Percentiles rank a stretch among this genome's conserved stretches.
These are phyloP conservation scores for Podotricha telesiphe DNA, from an alignment of 2,888 invertebrate species.

Conservation along the genomic window DNA sequence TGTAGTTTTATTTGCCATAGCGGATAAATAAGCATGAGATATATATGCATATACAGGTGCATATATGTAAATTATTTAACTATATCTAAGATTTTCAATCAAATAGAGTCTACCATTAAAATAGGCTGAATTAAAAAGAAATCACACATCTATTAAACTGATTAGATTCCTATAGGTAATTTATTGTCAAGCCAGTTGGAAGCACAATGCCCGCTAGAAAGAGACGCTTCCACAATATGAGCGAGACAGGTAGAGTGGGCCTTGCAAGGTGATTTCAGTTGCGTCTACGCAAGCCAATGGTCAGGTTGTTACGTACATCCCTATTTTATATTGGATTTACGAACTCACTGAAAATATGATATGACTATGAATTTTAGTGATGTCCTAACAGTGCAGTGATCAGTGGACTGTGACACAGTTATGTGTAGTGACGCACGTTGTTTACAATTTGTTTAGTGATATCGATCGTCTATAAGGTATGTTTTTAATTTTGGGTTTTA, in stretches of 20 bases:
- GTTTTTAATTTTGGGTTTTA: constrained; percentile 15
- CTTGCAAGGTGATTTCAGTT: constrained; percentile 84
- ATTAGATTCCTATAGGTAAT: constrained; percentile 83
- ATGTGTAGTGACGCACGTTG: constrained; percentile 25
- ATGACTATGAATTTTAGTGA: constrained; percentile 24
- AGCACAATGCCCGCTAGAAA: constrained; percentile 81
- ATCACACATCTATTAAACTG: constrained; percentile 80
- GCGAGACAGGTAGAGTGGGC: constrained; percentile 75
- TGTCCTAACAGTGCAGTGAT: constrained; percentile 41
- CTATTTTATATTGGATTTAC: constrained; percentile 50
- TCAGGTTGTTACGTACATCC: constrained; percentile 77
- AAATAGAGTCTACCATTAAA: constrained; percentile 55
- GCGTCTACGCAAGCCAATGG: constrained; percentile 79
- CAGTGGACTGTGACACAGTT: constrained; percentile 41
- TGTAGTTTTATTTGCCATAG: too few species aligned
- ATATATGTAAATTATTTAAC: not conserved
- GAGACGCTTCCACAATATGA: constrained; percentile 59
- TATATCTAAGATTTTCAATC: constrained; percentile 9
- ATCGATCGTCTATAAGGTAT: constrained; percentile 17
- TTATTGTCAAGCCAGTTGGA: constrained; percentile 76
- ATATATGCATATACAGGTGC: too few species aligned
- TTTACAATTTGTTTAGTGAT: constrained; percentile 9
- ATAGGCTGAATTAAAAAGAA: constrained; percentile 63
- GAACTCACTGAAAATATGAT: constrained; percentile 27
- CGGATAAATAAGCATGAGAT: not conserved